Conservation (phyloP, 2,888 invertebrate genomes). For the Itoplectis maculator region DNA sequence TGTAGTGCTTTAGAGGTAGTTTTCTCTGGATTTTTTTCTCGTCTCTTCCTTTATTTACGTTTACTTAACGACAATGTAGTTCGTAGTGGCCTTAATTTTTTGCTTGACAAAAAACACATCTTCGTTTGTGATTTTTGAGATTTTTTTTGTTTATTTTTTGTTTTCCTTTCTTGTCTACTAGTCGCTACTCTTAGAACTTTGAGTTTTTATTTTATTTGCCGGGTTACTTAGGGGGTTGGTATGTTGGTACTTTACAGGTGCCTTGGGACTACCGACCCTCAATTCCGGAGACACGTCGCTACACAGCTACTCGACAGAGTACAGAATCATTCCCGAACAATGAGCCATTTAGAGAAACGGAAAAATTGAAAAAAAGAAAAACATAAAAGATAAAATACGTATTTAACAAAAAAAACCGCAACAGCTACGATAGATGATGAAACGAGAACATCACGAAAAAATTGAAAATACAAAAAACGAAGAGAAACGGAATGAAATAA, state of each 20-base stretch:
- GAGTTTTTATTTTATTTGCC: slow-evolving; percentile 57
- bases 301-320: slow-evolving; percentile 81
- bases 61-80: slow-evolving; percentile 1
- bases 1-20: slow-evolving; percentile 1
- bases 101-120: slow-evolving; percentile 34
- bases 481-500: slow-evolving; percentile 22
- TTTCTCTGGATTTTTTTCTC: neutral
- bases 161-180: slow-evolving; percentile 20
- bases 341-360: slow-evolving; percentile 68
- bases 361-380: slow-evolving; percentile 32
- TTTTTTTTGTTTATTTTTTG: slow-evolving; percentile 15
- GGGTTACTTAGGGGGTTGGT: slow-evolving; percentile 79
- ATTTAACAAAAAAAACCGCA: slow-evolving; percentile 55
- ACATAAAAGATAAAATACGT: slow-evolving; percentile 28
- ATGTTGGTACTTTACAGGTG: slow-evolving; percentile 80
- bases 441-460: slow-evolving; percentile 31
- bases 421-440: slow-evolving; percentile 12
- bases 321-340: slow-evolving; percentile 83
- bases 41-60: neutral
- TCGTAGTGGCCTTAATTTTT: slow-evolving; percentile 5
- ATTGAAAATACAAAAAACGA: neutral
- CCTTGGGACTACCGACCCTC: slow-evolving; percentile 80
- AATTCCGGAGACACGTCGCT: slow-evolving; percentile 79
- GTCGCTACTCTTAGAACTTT: slow-evolving; percentile 19
- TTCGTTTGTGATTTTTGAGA: slow-evolving; percentile 32